phyloP scores from a whole-genome alignment of 2,888 invertebrate species.

The Dryocosmus kuriphilus region DNA sequence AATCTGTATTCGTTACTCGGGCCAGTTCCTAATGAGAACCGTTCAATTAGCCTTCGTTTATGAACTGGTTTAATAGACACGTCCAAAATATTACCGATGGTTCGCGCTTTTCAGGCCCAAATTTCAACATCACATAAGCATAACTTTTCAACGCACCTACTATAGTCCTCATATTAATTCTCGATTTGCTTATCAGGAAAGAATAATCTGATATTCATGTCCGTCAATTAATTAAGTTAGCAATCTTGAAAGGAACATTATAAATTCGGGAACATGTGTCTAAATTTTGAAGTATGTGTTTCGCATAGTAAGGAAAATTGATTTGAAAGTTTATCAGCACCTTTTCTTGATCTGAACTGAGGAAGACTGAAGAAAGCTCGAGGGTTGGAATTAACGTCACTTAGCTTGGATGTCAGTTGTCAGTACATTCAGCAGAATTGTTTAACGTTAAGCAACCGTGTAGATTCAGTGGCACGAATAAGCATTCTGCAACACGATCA shows the following conservation, averaged over 20 bases:
- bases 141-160: not conserved
- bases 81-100: constrained; percentile 17
- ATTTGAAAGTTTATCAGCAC: too few species aligned
- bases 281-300: not conserved
- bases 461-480: constrained; percentile 37
- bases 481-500: constrained; percentile 27
- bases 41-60: constrained; percentile 14
- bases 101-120: not conserved
- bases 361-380: not conserved
- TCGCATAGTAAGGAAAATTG: not conserved
- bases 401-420: constrained; percentile 1
- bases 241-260: not conserved
- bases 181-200: not conserved
- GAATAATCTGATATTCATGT: not conserved
- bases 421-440: constrained; percentile 20
- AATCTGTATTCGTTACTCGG: not conserved
- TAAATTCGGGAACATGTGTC: not conserved
- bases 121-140: not conserved
- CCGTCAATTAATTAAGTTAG: not conserved
- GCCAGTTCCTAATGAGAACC: constrained; percentile 12
- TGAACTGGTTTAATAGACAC: constrained; percentile 5
- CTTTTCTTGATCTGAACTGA: not conserved
- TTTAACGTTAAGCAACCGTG: constrained; percentile 22
- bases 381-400: constrained; percentile 9
- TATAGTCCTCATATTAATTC: not conserved